Base-by-base conservation (phyloP, 2,888 invertebrate species). In the Schizaphis graminum region DNA sequence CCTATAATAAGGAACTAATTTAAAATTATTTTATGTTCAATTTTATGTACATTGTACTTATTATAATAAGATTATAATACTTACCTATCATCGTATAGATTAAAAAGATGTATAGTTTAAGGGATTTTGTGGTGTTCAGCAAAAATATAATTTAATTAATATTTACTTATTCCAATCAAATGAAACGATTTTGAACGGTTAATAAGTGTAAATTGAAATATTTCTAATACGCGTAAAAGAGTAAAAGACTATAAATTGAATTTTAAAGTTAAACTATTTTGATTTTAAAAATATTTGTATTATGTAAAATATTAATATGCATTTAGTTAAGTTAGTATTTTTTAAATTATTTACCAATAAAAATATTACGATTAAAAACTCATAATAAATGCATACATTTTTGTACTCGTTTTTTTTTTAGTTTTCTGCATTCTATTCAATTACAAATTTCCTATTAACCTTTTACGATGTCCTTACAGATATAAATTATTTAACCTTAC, bases 401-500 rank as follows among this genome's bases (percentile, higher is more conserved):
- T n/a, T 35, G 16, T 67, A 35, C 35, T 35, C 35, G 35, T 67
- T 67, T 67, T 67, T 16, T 67, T n/a, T 67, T 10, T 35, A 67
- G 10, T 35, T 7, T 16, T 67, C 67, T 90, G 16, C 3, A 1
- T 10, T 47, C n/a, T 85, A 28, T 85, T 56, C 26, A 28, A 91
- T 56, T 44, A 85, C n/a, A 47, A 49, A 91, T 56, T 41, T 26
- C 16, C 41, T 41, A 41, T 57, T 41, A 85, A 57, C 47, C 86
- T 44, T 86, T 86, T 47, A 5, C n/a, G 47, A 35, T 91, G 86
- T 86, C 86, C 86, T 91, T 86, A 91, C 56, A 44, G 53, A 11
- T 57, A 57, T 61, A n/a, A n/a, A 47, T 86, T 57, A 61, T 91
- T 86, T 86, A 86, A 61, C 86, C 91, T 86, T 61, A 61, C 26